These are phyloP conservation scores for Varanus komodoensis DNA, from an alignment of 2,113 vertebrate species.

Conservation along the genomic window DNA sequence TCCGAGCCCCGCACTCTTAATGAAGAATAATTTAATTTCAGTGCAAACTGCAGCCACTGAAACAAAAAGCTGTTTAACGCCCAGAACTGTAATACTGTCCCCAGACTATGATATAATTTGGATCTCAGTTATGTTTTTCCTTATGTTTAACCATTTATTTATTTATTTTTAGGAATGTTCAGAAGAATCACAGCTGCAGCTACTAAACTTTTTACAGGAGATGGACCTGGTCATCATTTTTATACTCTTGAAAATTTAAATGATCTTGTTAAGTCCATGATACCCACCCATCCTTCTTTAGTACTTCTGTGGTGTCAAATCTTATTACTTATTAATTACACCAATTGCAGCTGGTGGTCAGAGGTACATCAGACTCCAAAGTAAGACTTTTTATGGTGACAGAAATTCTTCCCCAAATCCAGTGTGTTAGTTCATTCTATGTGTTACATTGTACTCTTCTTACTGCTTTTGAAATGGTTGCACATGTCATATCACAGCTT, in stretches of 20 bases:
- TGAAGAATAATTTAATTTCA: background rate
- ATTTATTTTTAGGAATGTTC: conserved; percentile 85
- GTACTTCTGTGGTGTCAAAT: conserved; percentile 99
- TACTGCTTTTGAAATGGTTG: background rate
- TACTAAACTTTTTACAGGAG: conserved; percentile 87
- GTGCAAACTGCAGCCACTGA: background rate
- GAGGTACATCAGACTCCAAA: conserved; percentile 95
- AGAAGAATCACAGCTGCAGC: conserved; percentile 94
- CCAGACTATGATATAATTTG: background rate
- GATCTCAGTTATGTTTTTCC: background rate
- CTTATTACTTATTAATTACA: conserved; percentile 95
- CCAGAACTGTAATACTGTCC: background rate
- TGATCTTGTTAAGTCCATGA: conserved; percentile 85
- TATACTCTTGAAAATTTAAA: conserved; percentile 91
- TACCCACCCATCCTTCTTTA: conserved; percentile 93
- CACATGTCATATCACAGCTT: background rate
- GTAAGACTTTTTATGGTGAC: conserved; percentile 72
- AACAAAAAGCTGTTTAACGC: background rate
- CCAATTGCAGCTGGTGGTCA: conserved; percentile 96
- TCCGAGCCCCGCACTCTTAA: no score
- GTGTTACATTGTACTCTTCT: background rate
- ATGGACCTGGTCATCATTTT: conserved; percentile 80
- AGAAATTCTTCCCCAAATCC: background rate
- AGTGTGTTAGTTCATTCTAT: background rate
- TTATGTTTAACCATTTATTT: background rate